These are phyloP conservation scores for Heteromormyrus szaboi DNA, from an alignment of 2,797 vertebrate genomes.

Conservation along the genomic window DNA sequence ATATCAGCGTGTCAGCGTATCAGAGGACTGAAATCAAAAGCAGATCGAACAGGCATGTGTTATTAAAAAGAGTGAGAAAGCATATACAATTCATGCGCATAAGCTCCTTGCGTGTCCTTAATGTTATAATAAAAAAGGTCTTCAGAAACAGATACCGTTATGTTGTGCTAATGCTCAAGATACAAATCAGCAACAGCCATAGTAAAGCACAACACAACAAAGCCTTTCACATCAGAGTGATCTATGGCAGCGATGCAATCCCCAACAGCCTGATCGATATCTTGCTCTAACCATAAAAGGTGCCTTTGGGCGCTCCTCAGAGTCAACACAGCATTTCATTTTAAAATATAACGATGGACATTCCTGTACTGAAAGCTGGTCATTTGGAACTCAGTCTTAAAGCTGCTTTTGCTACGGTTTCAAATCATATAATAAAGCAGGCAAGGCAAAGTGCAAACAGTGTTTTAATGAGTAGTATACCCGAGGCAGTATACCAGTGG, in stretches of 20 bases:
- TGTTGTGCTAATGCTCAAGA: neutral
- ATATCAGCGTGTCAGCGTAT: neutral
- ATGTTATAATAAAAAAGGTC: neutral
- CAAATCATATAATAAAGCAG: neutral
- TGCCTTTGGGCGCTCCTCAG: constrained; percentile 6
- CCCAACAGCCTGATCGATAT: constrained; percentile 18
- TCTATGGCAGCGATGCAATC: neutral
- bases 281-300: constrained; percentile 8
- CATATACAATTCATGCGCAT: neutral
- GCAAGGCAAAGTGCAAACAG: neutral
- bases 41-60: neutral
- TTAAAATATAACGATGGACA: constrained; percentile 5
- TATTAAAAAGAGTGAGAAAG: neutral
- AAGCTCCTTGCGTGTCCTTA: neutral
- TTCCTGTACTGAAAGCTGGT: constrained; percentile 17
- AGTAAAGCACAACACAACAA: constrained; percentile 2
- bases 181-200: neutral
- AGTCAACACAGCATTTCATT: constrained; percentile 10
- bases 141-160: neutral
- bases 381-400: constrained; percentile 9
- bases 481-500: constrained; percentile 6
- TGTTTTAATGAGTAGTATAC: neutral
- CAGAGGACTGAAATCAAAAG: neutral
- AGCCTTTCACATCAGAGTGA: neutral
- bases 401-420: neutral